These are phyloP conservation scores for Sturnira hondurensis DNA, from an alignment of 2,113 vertebrate genomes.

Conservation along the genomic window DNA sequence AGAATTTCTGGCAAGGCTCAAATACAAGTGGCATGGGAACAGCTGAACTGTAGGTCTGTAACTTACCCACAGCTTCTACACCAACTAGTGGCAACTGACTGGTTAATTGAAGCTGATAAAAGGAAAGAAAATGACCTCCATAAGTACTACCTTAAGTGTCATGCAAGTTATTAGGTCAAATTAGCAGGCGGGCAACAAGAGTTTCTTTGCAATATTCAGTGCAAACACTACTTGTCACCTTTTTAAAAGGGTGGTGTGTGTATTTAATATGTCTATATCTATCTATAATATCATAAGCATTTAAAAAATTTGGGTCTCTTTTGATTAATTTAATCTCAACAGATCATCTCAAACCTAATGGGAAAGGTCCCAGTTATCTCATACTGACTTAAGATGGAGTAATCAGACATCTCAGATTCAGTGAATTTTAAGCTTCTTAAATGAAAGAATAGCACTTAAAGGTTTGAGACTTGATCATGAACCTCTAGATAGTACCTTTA, in stretches of 20 bases:
- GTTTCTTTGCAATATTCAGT: slow-evolving; percentile 8
- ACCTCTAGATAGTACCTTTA: neutral
- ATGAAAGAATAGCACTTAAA: neutral
- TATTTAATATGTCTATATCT: neutral
- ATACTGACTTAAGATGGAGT: neutral
- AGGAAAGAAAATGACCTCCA: neutral
- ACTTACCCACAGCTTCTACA: slow-evolving; percentile 24
- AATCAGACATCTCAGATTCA: neutral
- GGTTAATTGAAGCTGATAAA: slow-evolving; percentile 18
- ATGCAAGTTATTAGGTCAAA: neutral
- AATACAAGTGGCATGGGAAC: slow-evolving; percentile 30
- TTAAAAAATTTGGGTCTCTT: neutral
- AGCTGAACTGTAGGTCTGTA: slow-evolving; percentile 24
- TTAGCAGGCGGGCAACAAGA: neutral
- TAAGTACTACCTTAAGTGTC: neutral
- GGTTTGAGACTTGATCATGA: neutral
- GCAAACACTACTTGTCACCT: neutral
- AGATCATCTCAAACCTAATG: neutral
- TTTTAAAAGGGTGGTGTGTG: neutral
- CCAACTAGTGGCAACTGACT: neutral
- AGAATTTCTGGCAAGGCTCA: slow-evolving; percentile 35
- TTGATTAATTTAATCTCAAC: neutral
- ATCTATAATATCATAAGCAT: neutral
- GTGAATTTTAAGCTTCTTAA: slow-evolving; percentile 4
- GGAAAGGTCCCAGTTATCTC: neutral